Evolutionary conservation across 2,797 vertebrate genomes (phyloP).

Genomic region (Echiichthys vipera): DNA sequence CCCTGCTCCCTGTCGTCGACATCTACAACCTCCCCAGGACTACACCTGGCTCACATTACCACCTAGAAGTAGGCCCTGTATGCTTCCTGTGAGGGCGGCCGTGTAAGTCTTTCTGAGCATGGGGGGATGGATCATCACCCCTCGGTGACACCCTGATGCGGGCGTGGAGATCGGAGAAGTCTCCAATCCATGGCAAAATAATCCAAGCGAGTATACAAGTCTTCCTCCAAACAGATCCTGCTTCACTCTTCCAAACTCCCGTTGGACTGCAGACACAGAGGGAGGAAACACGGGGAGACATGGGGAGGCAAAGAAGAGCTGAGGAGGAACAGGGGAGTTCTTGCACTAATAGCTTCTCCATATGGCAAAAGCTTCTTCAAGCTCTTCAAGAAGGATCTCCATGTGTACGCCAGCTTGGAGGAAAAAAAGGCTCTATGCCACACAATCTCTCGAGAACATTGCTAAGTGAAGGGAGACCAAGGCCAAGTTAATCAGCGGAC

Average conservation of each 20-base stretch:
- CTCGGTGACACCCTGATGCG: slow-evolving; percentile 42
- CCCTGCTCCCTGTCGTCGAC: slow-evolving; percentile 91
- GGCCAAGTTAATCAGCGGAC: slow-evolving; percentile 72
- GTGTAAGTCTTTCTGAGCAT: slow-evolving; percentile 27
- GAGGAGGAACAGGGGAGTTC: slow-evolving; percentile 73
- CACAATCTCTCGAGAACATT: slow-evolving; percentile 80
- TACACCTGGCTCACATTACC: slow-evolving; percentile 88
- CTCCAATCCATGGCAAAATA: slow-evolving; percentile 49
- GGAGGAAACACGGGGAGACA: slow-evolving; percentile 59
- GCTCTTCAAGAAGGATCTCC: slow-evolving; percentile 70
- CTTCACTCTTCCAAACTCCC: slow-evolving; percentile 74
- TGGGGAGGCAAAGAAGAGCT: slow-evolving; percentile 55
- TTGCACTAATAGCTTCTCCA: slow-evolving; percentile 82
- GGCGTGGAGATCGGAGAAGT: slow-evolving; percentile 52
- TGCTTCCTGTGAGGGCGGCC: slow-evolving; percentile 90
- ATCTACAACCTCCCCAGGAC: slow-evolving; percentile 91
- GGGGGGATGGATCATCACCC: slow-evolving; percentile 50
- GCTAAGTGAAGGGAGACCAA: slow-evolving; percentile 71
- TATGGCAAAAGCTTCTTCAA: slow-evolving; percentile 65
- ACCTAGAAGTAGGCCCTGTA: slow-evolving; percentile 95
- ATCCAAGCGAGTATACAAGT: slow-evolving; percentile 59
- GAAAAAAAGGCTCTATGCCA: slow-evolving; percentile 66
- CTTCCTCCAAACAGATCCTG: slow-evolving; percentile 59
- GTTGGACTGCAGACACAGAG: slow-evolving; percentile 81
- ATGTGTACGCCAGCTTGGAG: slow-evolving; percentile 68